These are phyloP conservation scores for Madoqua kirkii DNA, from an alignment of 2,113 vertebrate genomes.

Conservation along the genomic window DNA sequence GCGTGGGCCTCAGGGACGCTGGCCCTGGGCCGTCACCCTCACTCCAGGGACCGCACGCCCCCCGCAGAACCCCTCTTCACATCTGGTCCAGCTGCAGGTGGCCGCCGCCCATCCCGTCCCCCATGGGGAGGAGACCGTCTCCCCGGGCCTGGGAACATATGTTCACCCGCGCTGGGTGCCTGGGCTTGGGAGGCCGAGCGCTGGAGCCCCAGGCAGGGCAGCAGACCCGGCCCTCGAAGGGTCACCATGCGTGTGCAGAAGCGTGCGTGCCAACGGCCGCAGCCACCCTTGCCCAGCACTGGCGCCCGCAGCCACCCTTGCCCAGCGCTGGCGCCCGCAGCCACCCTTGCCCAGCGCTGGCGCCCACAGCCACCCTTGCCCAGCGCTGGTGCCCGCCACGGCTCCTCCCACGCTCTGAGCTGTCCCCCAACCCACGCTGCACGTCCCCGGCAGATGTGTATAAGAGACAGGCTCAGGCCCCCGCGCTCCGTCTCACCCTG, in stretches of 20 bases:
- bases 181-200: not conserved
- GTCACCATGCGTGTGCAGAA: not conserved
- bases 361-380: not conserved
- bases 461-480: not conserved
- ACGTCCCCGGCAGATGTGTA: constrained; percentile 66
- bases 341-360: not conserved
- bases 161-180: rapidly evolving
- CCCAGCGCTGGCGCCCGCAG: not conserved
- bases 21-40: not conserved
- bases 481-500: not conserved
- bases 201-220: not conserved
- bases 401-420: constrained; percentile 26
- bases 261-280: not conserved
- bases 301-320: not conserved
- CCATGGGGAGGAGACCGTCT: not conserved
- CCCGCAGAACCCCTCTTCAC: not conserved
- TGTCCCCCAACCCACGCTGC: constrained; percentile 39
- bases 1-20: not conserved
- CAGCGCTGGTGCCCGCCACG: constrained; percentile 39
- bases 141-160: too few relatives aligned
- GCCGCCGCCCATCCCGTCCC: not conserved
- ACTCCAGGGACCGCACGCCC: not conserved
- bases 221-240: not conserved
- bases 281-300: not conserved
- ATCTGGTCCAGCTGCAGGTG: too few relatives aligned